phyloP scores from a whole-genome alignment of 1,140 invertebrate genomes.

The Gonatopus flavifemur region DNA sequence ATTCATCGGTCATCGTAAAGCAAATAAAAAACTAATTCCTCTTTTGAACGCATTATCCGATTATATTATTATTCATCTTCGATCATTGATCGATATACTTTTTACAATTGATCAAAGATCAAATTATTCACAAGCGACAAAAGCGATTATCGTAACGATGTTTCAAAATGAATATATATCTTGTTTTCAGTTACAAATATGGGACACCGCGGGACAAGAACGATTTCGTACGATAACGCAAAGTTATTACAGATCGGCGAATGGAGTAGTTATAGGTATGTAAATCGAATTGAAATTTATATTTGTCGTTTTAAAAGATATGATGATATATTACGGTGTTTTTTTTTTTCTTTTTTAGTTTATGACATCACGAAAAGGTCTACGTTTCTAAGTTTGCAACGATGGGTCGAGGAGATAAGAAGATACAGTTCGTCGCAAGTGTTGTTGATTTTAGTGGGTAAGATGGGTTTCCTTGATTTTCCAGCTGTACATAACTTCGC shows the following conservation, averaged over 20 bases:
- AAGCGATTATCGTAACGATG: no score
- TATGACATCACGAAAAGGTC: conserved; percentile 93
- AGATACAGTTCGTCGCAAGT: conserved; percentile 90
- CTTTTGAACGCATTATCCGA: no score
- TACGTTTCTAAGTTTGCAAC: conserved; percentile 84
- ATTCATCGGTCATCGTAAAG: no score
- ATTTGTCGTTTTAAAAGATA: background rate
- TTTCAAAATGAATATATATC: conserved; percentile 2
- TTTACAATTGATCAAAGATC: no score
- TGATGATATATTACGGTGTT: background rate
- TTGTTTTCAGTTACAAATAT: conserved; percentile 79
- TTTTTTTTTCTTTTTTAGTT: conserved; percentile 61
- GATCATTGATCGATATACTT: no score
- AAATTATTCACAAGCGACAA: no score
- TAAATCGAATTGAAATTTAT: conserved; percentile 1
- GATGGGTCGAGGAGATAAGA: conserved; percentile 94
- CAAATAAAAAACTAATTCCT: no score
- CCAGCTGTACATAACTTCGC: no score
- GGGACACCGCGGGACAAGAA: conserved; percentile 94
- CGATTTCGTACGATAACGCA: conserved; percentile 91
- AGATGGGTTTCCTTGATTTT: conserved; percentile 29
- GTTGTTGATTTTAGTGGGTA: conserved; percentile 84
- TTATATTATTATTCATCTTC: no score
- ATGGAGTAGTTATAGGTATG: conserved; percentile 81
- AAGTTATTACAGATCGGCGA: conserved; percentile 91